Percentiles rank a stretch among this genome's conserved stretches.
Evolutionary conservation across 2,113 vertebrate species (phyloP).

Genomic region (Chaenocephalus aceratus): DNA sequence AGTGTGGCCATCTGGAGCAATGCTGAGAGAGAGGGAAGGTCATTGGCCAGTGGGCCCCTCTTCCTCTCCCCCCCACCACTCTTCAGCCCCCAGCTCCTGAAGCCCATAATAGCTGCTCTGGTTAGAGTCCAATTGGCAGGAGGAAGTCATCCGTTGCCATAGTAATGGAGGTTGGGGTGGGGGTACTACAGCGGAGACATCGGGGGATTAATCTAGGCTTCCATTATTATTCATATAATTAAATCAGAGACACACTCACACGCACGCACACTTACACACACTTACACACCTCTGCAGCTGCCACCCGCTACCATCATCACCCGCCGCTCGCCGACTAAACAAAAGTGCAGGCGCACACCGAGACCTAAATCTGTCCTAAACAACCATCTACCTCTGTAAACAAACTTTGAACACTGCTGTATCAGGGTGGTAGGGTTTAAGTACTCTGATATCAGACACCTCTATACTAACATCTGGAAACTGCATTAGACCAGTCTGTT

Average conservation of each 20-base stretch:
- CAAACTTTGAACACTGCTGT: conserved; percentile 10
- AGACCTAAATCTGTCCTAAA: conserved; percentile 36
- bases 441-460: not conserved
- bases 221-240: conserved; percentile 90
- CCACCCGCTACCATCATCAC: conserved; percentile 62
- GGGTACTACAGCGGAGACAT: conserved; percentile 85
- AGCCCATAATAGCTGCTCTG: conserved; percentile 88
- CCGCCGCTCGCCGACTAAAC: conserved; percentile 49
- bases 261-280: conserved; percentile 71
- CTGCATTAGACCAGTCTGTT: not conserved
- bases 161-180: conserved; percentile 84
- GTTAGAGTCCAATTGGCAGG: conserved; percentile 87
- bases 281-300: conserved; percentile 81
- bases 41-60: conserved; percentile 74
- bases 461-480: not conserved
- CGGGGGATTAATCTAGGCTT: conserved; percentile 89
- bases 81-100: conserved; percentile 65
- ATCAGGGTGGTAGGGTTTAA: not conserved
- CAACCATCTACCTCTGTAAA: conserved; percentile 1
- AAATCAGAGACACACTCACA: conserved; percentile 85
- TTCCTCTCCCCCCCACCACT: conserved; percentile 16
- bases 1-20: conserved; percentile 73
- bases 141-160: conserved; percentile 87
- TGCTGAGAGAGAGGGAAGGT: conserved; percentile 73
- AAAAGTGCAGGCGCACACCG: conserved; percentile 48